Evolutionary conservation across 2,888 invertebrate species (phyloP).

Genomic region (Neelides folsomi): DNA sequence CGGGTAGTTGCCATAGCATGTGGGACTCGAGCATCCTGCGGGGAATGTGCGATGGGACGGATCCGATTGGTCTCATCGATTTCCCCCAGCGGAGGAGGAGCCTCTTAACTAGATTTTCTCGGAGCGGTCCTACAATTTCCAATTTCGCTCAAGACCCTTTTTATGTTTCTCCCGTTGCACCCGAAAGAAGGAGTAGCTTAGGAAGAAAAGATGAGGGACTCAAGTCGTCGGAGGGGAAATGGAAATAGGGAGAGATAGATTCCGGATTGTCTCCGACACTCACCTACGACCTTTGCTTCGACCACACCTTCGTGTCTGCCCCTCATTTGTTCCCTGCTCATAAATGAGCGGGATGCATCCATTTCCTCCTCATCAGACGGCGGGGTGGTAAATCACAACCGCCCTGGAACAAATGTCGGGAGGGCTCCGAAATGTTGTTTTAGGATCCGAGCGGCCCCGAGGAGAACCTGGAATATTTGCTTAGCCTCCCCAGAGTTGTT

Average conservation of each 20-base stretch:
- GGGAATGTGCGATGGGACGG: constrained; percentile 30
- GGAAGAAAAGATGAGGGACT: constrained; percentile 11
- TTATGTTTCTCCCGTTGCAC: constrained; percentile 34
- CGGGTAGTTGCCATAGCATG: constrained; percentile 9
- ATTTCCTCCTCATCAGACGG: no score
- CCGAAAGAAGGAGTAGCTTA: constrained; percentile 23
- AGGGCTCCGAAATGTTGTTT: no score
- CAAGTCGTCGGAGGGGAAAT: constrained; percentile 8
- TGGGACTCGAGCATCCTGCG: constrained; percentile 3
- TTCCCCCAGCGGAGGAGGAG: constrained; percentile 33
- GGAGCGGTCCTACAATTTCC: constrained; percentile 34
- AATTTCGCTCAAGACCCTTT: constrained; percentile 35
- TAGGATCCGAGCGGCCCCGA: no score
- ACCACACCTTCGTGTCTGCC: no score
- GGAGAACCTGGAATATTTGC: no score
- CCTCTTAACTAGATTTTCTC: constrained; percentile 35
- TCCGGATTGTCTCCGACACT: neutral
- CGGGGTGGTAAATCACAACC: no score
- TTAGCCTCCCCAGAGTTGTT: no score
- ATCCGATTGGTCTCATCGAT: constrained; percentile 35
- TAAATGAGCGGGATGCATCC: no score
- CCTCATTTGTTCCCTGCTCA: no score
- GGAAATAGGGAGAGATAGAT: constrained; percentile 6
- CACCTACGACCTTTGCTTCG: no score
- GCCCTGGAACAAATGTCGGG: no score